Evolutionary conservation across 2,113 vertebrate species (phyloP), one percentile per base, ranked within the genome.

Genomic region (Bambusicola thoracicus): DNA sequence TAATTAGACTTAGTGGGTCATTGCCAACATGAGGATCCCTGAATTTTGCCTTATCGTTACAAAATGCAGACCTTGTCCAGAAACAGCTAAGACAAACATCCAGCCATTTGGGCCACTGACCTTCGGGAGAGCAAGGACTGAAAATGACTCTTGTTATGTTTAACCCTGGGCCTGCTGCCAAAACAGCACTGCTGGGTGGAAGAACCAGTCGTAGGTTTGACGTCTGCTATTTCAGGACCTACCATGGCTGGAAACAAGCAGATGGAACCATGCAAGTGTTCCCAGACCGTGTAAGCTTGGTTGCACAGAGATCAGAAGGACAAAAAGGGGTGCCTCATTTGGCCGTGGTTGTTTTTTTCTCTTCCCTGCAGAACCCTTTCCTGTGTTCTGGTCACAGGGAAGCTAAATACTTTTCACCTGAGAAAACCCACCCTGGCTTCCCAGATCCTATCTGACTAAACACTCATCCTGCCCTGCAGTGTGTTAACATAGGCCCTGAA

Each of bases 151-250:
- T 93, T 94, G 96, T 97, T 94, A 94, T 85, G 95, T 96, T 96
- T 94, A 96, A 94, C 91, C 93, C 91, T 83, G 87, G 95, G 96
- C 94, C 94, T 89, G 82, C 87, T 78, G 94, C 95, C 96, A 97
- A 94, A 96, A 94, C 88, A 95, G 65, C 85, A 61, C 73, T 78
- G 91, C 85, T 92, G 34, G 82, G 82, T 82, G 6, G 6, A 83
- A 87, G 91, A 80, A 88, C 81, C 82, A 94, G 91, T 77, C 90
- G 74, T 51, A 83, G 93, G 87, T 85, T 92, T 91, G 68, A 61
- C 65, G 56, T 20, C 85, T 97, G 93, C 93, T 93, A 94, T 95
- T 93, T 94, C 94, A 94, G 93, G 95, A 91, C 51, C 55, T 75
- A 63, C 78, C 70, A 76, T 27, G 79, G 85, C 79, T 94, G 85